Conservation (phyloP, 2,797 vertebrate species). For the Anas capensis region DNA sequence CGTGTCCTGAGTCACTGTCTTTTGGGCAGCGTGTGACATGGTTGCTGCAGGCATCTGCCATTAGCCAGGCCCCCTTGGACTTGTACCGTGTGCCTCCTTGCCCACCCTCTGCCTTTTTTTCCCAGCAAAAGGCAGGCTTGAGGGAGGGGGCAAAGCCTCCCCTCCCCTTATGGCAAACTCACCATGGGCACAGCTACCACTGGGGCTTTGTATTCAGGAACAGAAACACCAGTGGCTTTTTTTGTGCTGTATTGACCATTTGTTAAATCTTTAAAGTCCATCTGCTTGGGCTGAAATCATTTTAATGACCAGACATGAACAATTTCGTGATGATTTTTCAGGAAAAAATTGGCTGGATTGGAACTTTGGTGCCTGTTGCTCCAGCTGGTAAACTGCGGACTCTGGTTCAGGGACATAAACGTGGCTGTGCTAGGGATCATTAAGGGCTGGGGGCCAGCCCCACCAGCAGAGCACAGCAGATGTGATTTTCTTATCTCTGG, state of each 20-base stretch:
- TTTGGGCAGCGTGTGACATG: rapidly evolving
- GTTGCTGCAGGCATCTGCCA: rapidly evolving
- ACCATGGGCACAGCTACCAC: not conserved
- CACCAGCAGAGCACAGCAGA: not conserved
- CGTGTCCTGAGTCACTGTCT: not conserved
- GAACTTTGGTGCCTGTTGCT: not conserved
- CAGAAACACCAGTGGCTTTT: not conserved
- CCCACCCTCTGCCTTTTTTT: not conserved
- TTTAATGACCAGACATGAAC: not conserved
- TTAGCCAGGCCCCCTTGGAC: not conserved
- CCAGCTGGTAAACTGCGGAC: not conserved
- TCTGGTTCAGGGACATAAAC: not conserved
- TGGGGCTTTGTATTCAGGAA: not conserved
- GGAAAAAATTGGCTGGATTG: not conserved
- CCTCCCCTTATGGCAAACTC: not conserved
- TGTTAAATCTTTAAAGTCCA: conserved; percentile 39
- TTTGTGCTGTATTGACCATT: not conserved
- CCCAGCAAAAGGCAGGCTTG: not conserved
- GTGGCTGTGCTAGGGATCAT: not conserved
- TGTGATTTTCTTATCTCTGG: conserved; percentile 14
- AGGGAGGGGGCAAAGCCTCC: not conserved
- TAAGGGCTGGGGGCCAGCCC: not conserved
- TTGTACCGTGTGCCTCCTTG: not conserved
- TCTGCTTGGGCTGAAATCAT: conserved; percentile 26
- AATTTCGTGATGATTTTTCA: conserved; percentile 8